Conservation (phyloP, 2,113 vertebrate genomes). For the Coregonus clupeaformis region DNA sequence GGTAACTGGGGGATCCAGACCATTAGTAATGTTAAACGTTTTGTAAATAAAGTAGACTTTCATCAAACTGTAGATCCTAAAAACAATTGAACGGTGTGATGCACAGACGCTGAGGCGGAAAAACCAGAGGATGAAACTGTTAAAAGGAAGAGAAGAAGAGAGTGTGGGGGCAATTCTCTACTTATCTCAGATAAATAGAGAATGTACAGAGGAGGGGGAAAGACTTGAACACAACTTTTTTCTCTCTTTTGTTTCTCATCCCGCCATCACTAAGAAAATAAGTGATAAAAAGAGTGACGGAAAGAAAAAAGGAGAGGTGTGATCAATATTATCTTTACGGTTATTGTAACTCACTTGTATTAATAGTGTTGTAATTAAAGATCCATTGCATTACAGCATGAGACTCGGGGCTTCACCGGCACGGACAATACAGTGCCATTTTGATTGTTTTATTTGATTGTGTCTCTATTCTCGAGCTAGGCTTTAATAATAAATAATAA, state of each 20-base stretch:
- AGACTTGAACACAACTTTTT: constrained; percentile 46
- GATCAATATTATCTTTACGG: too few relatives aligned
- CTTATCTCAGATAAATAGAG: constrained; percentile 51
- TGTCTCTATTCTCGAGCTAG: too few relatives aligned
- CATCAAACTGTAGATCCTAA: background rate
- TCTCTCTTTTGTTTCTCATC: constrained; percentile 23
- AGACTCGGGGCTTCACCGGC: too few relatives aligned
- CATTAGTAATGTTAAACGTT: too few relatives aligned
- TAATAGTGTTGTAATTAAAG: too few relatives aligned
- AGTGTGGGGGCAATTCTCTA: constrained; percentile 45
- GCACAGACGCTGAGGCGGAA: background rate
- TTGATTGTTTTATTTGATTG: too few relatives aligned
- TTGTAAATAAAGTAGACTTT: too few relatives aligned
- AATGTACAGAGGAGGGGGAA: constrained; percentile 63
- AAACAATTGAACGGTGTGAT: background rate
- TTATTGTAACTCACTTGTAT: too few relatives aligned
- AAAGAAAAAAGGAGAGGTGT: constrained; percentile 35
- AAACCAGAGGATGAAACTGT: constrained; percentile 45
- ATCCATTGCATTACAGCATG: too few relatives aligned
- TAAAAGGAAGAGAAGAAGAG: constrained; percentile 38
- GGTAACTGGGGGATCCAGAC: too few relatives aligned
- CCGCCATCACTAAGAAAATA: constrained; percentile 31
- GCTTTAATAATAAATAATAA: too few relatives aligned
- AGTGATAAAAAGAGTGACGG: constrained; percentile 31
- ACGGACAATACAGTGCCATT: too few relatives aligned